Base-by-base conservation (phyloP, 1,140 invertebrate genomes). In the Drosophila neocordata region DNA sequence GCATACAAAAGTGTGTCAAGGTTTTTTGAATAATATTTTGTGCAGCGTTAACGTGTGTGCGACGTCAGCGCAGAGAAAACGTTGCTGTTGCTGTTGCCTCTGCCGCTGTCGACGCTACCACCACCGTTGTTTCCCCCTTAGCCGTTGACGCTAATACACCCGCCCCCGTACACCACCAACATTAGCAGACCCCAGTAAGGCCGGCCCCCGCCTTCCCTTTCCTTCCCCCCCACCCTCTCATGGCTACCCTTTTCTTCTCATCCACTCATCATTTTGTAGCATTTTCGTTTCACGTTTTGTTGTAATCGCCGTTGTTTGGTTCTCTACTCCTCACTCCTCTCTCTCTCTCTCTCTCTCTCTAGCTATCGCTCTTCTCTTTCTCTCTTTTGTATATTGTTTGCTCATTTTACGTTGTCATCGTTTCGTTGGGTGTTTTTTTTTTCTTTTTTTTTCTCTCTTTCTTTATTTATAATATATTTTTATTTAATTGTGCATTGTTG, bases 21-120 rank as follows among this genome's bases (percentile, higher is more conserved):
- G 89, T 91, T 91, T 91, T 88, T 91, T 82, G 74, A 88, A 89
- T 90, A 88, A 90, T 87, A 88, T 88, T 88, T 88, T 87, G 83
- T 87, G 83, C 83, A 83, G 83, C 83, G 83, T 87, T 88, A 83
- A 87, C 82, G 75, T 75, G 41, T 48, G 41, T 48, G 79, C 79
- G 68, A 78, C 78, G 82, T 68, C 65, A 71, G 59, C 79, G 62
- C 70, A 74, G 63, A 73, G 72, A 73, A 74, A 74, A 74, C 72
- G 44, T 58, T 44, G 67, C 31, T 15, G 60, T 24, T 60, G 15
- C 38, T 2, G 41, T 15, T 13, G 38, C 61, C 59, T 51, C 59
- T 62, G 65, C 27, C 18, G 38, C 60, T 15, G 55, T 41, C 37
- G 11, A n/a, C 34, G 41, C 37, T n/a, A 38, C 27, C 7, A 55